Evolutionary conservation across 2,888 invertebrate genomes (phyloP).

Genomic region (Heliconius charithonia): DNA sequence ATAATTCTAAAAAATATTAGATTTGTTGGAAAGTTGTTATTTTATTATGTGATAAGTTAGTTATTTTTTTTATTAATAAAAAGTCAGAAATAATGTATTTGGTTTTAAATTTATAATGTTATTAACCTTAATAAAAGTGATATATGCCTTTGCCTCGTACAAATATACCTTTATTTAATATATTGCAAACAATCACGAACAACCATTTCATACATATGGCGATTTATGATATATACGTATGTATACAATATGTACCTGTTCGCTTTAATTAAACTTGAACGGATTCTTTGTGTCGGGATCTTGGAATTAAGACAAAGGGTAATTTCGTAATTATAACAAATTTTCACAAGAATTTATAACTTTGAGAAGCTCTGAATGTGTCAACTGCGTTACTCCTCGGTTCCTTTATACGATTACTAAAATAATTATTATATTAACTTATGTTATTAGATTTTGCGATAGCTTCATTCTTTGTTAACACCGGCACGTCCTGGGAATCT

Average conservation of each 20-base stretch:
- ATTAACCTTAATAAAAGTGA: too few relatives aligned
- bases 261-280: slow-evolving; percentile 11
- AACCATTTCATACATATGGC: neutral
- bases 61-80: too few relatives aligned
- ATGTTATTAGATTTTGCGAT: neutral
- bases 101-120: too few relatives aligned
- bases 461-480: neutral
- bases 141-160: too few relatives aligned
- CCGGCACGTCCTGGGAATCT: too few relatives aligned
- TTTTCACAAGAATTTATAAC: slow-evolving; percentile 16
- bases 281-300: slow-evolving; percentile 12
- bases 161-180: too few relatives aligned
- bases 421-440: neutral
- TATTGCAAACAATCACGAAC: neutral
- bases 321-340: slow-evolving; percentile 12
- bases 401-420: neutral
- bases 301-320: slow-evolving; percentile 24
- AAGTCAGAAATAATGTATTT: too few relatives aligned
- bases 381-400: neutral
- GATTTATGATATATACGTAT: neutral
- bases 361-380: slow-evolving; percentile 10
- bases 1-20: too few relatives aligned
- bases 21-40: too few relatives aligned
- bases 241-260: neutral
- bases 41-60: too few relatives aligned